Conservation (phyloP, 2,888 invertebrate species). For the Cryptophagus acutangulus region DNA sequence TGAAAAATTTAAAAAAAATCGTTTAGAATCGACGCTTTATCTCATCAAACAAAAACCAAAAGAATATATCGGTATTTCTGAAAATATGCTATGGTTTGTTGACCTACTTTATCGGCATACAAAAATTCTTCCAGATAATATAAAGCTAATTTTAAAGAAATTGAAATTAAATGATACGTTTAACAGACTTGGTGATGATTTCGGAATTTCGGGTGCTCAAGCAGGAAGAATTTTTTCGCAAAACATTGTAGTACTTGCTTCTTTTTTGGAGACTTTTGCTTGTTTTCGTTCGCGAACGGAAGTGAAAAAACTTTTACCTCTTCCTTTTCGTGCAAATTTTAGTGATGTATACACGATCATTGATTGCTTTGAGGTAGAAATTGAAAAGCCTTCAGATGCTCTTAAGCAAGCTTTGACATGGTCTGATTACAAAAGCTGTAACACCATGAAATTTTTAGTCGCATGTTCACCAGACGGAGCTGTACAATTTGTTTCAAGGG, state of each 20-base stretch:
- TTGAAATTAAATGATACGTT: not conserved
- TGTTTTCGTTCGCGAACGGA: not conserved
- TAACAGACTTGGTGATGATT: not conserved
- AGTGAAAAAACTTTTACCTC: not conserved
- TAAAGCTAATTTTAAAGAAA: not conserved
- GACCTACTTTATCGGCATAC: too few relatives aligned
- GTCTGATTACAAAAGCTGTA: slow-evolving; percentile 19
- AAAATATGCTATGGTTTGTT: too few relatives aligned
- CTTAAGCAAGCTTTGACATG: slow-evolving; percentile 15
- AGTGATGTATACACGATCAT: slow-evolving; percentile 5
- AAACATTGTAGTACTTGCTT: not conserved
- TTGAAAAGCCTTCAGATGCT: slow-evolving; percentile 14
- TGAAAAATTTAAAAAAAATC: too few relatives aligned
- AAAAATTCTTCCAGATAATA: too few relatives aligned
- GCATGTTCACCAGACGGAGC: slow-evolving; percentile 16
- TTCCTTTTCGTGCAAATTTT: not conserved
- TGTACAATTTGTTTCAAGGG: slow-evolving; percentile 17
- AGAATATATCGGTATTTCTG: too few relatives aligned
- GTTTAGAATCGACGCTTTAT: too few relatives aligned
- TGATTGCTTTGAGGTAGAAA: slow-evolving; percentile 19
- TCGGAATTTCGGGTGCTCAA: not conserved
- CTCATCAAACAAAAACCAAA: too few relatives aligned
- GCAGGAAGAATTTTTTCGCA: not conserved
- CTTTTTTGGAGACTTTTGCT: not conserved
- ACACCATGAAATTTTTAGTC: slow-evolving; percentile 18